phyloP scores from a whole-genome alignment of 1,140 invertebrate genomes.

The Drosophila eugracilis region DNA sequence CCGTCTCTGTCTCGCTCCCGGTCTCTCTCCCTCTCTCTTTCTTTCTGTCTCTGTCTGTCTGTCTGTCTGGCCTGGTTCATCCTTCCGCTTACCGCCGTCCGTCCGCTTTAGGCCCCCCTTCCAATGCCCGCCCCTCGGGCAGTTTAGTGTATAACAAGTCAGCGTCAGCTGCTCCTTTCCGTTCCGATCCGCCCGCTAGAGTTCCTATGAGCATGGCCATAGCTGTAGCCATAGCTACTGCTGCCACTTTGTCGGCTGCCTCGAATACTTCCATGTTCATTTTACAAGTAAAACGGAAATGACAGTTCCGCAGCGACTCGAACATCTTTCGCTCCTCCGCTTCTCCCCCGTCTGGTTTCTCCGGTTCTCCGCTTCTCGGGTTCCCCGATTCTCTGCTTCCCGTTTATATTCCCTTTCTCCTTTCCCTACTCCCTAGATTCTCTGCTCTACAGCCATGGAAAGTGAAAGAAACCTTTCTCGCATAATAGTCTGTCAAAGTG shows the following conservation, averaged over 20 bases:
- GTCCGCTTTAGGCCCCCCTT: slow-evolving; percentile 18
- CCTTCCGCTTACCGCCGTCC: slow-evolving; percentile 68
- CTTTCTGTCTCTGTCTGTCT: slow-evolving; percentile 39
- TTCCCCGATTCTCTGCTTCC: slow-evolving; percentile 8
- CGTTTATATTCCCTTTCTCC: slow-evolving; percentile 3
- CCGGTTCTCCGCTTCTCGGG: slow-evolving; percentile 6
- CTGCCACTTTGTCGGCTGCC: slow-evolving; percentile 76
- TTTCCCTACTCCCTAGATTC: slow-evolving; percentile 4
- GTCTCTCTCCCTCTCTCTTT: too few relatives aligned
- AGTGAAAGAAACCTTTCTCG: slow-evolving; percentile 82
- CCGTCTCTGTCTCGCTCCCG: slow-evolving; percentile 45
- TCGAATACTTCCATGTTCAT: slow-evolving; percentile 84
- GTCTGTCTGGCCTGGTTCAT: slow-evolving; percentile 65
- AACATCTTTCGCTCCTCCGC: slow-evolving; percentile 70
- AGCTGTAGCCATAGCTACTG: slow-evolving; percentile 21
- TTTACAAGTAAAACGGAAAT: slow-evolving; percentile 84
- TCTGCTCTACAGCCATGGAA: slow-evolving; percentile 27
- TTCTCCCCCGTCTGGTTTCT: slow-evolving; percentile 25
- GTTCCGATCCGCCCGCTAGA: slow-evolving; percentile 23
- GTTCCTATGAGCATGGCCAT: slow-evolving; percentile 17
- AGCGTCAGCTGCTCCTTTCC: slow-evolving; percentile 76
- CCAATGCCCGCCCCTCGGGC: slow-evolving; percentile 33
- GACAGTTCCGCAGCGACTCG: slow-evolving; percentile 81
- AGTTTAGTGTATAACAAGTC: slow-evolving; percentile 83
- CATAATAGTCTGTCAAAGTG: slow-evolving; percentile 83